Conservation (phyloP, 2,797 vertebrate genomes). For the Petrocephalus schoutedeni region DNA sequence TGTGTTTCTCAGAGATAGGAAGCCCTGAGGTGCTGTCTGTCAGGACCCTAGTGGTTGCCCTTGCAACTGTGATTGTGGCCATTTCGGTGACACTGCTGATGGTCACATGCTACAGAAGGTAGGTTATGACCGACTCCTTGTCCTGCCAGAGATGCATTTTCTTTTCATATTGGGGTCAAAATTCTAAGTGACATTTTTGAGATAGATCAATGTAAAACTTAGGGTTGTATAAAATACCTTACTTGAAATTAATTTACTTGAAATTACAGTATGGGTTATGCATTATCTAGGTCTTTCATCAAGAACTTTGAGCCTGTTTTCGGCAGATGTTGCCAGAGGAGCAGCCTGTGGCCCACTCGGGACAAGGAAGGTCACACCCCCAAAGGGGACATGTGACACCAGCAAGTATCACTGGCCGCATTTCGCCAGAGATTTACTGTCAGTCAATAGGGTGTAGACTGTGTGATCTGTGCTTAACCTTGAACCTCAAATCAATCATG, state of each 20-base stretch:
- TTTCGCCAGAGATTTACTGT: background rate
- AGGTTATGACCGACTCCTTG: slow-evolving; percentile 2
- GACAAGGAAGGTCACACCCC: background rate
- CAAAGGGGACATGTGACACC: background rate
- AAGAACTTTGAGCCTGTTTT: slow-evolving; percentile 45
- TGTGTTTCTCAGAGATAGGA: background rate
- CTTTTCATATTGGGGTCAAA: background rate
- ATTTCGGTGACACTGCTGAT: slow-evolving; percentile 45
- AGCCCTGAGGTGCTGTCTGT: slow-evolving; percentile 38
- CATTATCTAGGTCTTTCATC: slow-evolving; percentile 51
- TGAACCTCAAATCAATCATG: background rate
- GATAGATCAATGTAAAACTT: background rate
- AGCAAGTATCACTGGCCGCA: too few species aligned
- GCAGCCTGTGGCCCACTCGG: slow-evolving; percentile 23
- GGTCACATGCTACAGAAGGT: slow-evolving; percentile 58
- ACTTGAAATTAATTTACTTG: background rate
- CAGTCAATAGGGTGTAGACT: background rate
- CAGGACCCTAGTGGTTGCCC: slow-evolving; percentile 46
- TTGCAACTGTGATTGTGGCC: slow-evolving; percentile 48
- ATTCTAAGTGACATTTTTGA: background rate
- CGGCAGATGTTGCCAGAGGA: slow-evolving; percentile 50
- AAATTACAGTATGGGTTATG: background rate
- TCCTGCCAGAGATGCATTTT: background rate
- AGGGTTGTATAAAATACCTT: background rate
- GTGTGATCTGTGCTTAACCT: background rate